A percentile compares a stretch with the other conserved stretches of the same genome.
These are phyloP conservation scores for Anoplopoma fimbria DNA, from an alignment of 2,113 vertebrate genomes.

Conservation along the genomic window DNA sequence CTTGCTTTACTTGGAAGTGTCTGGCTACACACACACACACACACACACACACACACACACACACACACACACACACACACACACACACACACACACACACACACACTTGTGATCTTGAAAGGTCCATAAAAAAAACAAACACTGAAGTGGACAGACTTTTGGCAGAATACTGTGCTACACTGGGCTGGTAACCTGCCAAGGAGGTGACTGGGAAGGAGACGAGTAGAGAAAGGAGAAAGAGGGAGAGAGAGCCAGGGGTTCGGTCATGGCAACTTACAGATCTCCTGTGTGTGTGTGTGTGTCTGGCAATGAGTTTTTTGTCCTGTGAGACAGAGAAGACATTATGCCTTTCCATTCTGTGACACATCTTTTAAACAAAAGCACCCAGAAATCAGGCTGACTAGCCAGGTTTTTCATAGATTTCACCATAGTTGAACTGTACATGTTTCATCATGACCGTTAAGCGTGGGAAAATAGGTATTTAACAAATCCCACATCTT, in stretches of 20 bases:
- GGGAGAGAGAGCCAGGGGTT: slow-evolving; percentile 21
- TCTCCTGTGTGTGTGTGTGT: slow-evolving; percentile 61
- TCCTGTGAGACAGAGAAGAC: slow-evolving; percentile 59
- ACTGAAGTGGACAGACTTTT: slow-evolving; percentile 44
- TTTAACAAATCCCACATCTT: neutral
- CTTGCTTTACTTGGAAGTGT: slow-evolving; percentile 29
- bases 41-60: slow-evolving; percentile 33
- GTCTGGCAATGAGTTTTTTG: slow-evolving; percentile 35
- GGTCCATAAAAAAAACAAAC: slow-evolving; percentile 26
- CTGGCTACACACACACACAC: slow-evolving; percentile 33
- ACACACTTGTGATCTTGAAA: slow-evolving; percentile 20
- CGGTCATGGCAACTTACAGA: slow-evolving; percentile 49
- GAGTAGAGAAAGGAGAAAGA: slow-evolving; percentile 35
- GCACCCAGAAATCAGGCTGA: slow-evolving; percentile 32
- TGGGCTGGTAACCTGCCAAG: slow-evolving; percentile 56
- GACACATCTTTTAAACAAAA: slow-evolving; percentile 55
- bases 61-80: slow-evolving; percentile 31
- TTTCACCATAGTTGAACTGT: slow-evolving; percentile 33
- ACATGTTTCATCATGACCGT: neutral
- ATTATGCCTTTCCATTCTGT: slow-evolving; percentile 41
- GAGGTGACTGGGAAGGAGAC: slow-evolving; percentile 48
- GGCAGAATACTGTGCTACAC: slow-evolving; percentile 25
- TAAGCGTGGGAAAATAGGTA: neutral
- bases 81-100: slow-evolving; percentile 33
- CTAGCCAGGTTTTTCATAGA: slow-evolving; percentile 16